These are phyloP conservation scores for Cheilosia vulpina DNA, from an alignment of 2,888 invertebrate genomes.

Conservation along the genomic window DNA sequence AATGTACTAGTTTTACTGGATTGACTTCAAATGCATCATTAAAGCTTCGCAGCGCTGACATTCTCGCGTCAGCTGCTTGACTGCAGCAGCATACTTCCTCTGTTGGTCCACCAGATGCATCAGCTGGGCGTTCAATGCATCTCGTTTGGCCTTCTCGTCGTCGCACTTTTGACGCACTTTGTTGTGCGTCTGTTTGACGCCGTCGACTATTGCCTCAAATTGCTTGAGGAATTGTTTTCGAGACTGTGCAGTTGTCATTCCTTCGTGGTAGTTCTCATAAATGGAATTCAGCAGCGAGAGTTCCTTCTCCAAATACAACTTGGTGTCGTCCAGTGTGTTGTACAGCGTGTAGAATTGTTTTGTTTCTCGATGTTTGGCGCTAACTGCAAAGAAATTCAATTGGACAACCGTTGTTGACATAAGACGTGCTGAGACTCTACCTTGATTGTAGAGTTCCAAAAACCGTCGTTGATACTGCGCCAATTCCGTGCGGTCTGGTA, in stretches of 20 bases:
- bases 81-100: conserved; percentile 90
- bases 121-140: conserved; percentile 87
- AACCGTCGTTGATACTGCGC: conserved; percentile 98
- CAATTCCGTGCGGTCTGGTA: conserved; percentile 96
- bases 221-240: conserved; percentile 96
- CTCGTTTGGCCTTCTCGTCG: conserved; percentile 88
- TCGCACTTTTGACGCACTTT: conserved; percentile 88
- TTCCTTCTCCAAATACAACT: conserved; percentile 96
- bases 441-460: conserved; percentile 97
- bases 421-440: conserved; percentile 81
- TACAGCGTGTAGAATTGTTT: conserved; percentile 98
- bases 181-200: conserved; percentile 92
- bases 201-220: conserved; percentile 94
- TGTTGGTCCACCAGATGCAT: conserved; percentile 88
- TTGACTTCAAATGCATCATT: conserved; percentile 82
- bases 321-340: conserved; percentile 97
- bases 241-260: conserved; percentile 91
- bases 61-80: conserved; percentile 90
- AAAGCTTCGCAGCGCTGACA: conserved; percentile 88
- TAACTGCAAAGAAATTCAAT: conserved; percentile 86
- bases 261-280: conserved; percentile 93
- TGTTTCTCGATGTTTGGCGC: conserved; percentile 97
- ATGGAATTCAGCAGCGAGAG: conserved; percentile 94
- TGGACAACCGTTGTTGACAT: neutral
- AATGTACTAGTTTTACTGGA: conserved; percentile 76